Evolutionary conservation across 2,888 invertebrate genomes (phyloP).

Genomic region (Trichacis sp.): DNA sequence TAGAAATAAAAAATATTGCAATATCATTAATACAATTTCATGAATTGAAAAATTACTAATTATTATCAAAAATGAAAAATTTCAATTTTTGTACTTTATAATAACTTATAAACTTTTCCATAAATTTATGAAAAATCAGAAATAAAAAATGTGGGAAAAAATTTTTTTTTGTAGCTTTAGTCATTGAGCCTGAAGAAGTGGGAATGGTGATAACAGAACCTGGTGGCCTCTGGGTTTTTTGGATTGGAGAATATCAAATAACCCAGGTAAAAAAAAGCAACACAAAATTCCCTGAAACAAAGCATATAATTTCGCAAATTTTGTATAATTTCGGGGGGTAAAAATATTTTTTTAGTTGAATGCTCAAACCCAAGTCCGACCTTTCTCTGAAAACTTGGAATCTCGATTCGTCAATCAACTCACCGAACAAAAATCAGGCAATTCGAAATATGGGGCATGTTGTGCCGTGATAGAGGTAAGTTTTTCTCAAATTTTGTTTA

Average conservation of each 20-base stretch:
- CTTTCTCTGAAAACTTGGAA: slow-evolving; percentile 16
- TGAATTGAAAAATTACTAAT: too few relatives aligned
- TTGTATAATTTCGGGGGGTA: too few relatives aligned
- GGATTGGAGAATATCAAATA: slow-evolving; percentile 29
- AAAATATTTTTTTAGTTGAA: slow-evolving; percentile 9
- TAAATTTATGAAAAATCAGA: too few relatives aligned
- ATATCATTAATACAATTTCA: too few relatives aligned
- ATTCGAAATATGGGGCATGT: slow-evolving; percentile 17
- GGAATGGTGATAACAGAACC: slow-evolving; percentile 15
- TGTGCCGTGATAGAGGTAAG: slow-evolving; percentile 11
- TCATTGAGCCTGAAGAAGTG: slow-evolving; percentile 27
- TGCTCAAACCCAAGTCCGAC: slow-evolving; percentile 8
- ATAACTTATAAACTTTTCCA: too few relatives aligned
- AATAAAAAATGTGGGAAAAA: too few relatives aligned
- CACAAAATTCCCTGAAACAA: not conserved
- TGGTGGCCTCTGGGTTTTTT: slow-evolving; percentile 18
- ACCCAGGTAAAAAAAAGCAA: slow-evolving; percentile 17
- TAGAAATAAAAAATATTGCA: too few relatives aligned
- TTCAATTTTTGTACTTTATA: too few relatives aligned
- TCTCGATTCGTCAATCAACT: slow-evolving; percentile 10
- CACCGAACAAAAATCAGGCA: not conserved
- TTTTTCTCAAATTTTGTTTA: too few relatives aligned
- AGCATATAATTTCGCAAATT: not conserved
- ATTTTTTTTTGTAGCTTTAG: not conserved
- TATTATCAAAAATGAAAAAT: too few relatives aligned